phyloP scores from a whole-genome alignment of 1,140 invertebrate genomes.

The Campodea augens region DNA sequence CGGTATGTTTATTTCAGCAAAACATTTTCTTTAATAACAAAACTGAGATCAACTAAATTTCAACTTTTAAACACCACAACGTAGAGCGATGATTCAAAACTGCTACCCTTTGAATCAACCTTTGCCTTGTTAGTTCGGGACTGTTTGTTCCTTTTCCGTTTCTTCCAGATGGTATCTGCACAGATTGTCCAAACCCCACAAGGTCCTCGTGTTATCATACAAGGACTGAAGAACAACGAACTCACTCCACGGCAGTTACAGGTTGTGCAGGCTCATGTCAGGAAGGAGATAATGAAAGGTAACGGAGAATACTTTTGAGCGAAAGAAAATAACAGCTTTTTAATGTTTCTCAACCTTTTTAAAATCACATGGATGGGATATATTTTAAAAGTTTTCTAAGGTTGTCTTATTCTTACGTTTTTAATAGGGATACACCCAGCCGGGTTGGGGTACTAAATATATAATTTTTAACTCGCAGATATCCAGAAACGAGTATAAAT shows the following conservation, averaged over 20 bases:
- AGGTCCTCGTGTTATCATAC: constrained; percentile 61
- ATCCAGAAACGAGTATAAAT: no score
- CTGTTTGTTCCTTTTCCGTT: no score
- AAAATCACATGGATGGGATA: no score
- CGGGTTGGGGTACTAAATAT: no score
- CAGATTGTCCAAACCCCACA: constrained; percentile 60
- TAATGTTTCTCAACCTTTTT: no score
- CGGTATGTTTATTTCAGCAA: constrained; percentile 53
- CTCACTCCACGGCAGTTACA: constrained; percentile 57
- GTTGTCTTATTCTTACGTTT: no score
- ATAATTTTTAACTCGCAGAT: no score
- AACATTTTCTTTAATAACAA: constrained; percentile 74
- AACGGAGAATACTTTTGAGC: no score
- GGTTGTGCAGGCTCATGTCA: constrained; percentile 66
- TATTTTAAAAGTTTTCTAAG: no score
- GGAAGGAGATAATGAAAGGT: constrained; percentile 69
- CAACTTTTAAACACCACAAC: constrained; percentile 1
- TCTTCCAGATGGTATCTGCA: no score
- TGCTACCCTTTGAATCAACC: background rate
- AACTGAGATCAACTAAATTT: constrained; percentile 33
- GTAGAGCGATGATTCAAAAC: background rate
- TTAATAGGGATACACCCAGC: no score
- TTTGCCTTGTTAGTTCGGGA: background rate
- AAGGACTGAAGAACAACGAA: constrained; percentile 58
- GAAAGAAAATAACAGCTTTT: no score